Evolutionary conservation across 2,888 invertebrate species (phyloP).

Genomic region (Agrotis ipsilon): DNA sequence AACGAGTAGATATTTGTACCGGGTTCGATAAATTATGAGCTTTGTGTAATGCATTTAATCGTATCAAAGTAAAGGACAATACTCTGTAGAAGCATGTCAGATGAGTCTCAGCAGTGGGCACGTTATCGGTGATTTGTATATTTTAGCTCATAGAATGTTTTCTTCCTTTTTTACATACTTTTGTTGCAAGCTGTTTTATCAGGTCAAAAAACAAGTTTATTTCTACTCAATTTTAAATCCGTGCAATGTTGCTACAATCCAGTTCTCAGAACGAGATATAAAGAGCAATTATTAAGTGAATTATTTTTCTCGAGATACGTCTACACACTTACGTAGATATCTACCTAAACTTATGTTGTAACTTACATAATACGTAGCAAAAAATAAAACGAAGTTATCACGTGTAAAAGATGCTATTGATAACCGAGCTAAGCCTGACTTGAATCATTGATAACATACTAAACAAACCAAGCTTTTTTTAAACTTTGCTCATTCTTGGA

Average conservation of each 20-base stretch:
- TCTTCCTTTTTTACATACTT: too few species aligned
- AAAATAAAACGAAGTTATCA: not conserved
- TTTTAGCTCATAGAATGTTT: too few species aligned
- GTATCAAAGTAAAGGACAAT: too few species aligned
- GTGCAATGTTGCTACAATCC: not conserved
- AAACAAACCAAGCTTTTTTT: not conserved
- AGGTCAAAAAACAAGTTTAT: conserved; percentile 13
- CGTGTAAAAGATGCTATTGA: conserved; percentile 20
- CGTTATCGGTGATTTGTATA: too few species aligned
- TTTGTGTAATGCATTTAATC: too few species aligned
- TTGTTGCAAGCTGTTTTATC: not conserved
- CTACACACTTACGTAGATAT: too few species aligned
- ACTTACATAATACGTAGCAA: not conserved
- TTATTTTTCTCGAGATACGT: conserved; percentile 26
- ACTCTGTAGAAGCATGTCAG: too few species aligned
- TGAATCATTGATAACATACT: not conserved
- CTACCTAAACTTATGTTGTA: not conserved
- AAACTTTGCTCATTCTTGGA: too few species aligned
- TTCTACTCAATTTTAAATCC: not conserved
- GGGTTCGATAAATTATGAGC: too few species aligned
- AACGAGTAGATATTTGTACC: too few species aligned
- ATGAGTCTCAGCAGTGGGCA: too few species aligned
- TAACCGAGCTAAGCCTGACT: not conserved
- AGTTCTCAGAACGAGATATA: conserved; percentile 8
- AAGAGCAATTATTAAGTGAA: conserved; percentile 4